Evolutionary conservation across 1,140 invertebrate species (phyloP).

Genomic region (Patella vulgata): DNA sequence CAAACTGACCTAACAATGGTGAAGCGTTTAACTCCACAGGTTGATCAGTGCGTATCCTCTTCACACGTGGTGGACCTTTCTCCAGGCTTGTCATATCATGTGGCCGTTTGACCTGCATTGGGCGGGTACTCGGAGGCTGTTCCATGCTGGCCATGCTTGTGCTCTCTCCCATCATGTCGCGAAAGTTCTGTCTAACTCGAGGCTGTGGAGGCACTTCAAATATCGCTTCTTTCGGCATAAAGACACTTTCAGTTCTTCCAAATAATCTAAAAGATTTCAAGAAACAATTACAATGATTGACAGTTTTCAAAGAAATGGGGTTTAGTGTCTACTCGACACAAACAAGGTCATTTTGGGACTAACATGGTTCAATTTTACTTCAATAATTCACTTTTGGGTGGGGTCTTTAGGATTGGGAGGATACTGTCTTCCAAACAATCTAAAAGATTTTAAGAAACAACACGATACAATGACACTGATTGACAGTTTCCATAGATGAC

Average conservation of each 20-base stretch:
- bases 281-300: too few relatives aligned
- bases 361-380: too few relatives aligned
- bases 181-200: constrained; percentile 35
- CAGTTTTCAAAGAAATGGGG: too few relatives aligned
- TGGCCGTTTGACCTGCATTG: constrained; percentile 49
- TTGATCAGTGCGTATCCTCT: constrained; percentile 27
- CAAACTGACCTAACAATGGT: too few relatives aligned
- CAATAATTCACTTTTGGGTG: too few relatives aligned
- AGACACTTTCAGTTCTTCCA: constrained; percentile 58
- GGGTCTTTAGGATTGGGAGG: too few relatives aligned
- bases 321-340: too few relatives aligned
- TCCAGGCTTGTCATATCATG: constrained; percentile 55
- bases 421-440: too few relatives aligned
- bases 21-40: not conserved
- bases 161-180: constrained; percentile 50
- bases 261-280: constrained; percentile 59
- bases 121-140: constrained; percentile 42
- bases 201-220: constrained; percentile 34
- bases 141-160: constrained; percentile 56
- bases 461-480: too few relatives aligned
- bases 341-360: too few relatives aligned
- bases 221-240: constrained; percentile 45
- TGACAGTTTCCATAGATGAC: too few relatives aligned
- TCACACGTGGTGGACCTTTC: constrained; percentile 52
- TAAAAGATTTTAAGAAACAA: too few relatives aligned